Percentiles rank a stretch among this genome's conserved stretches.
Conservation (phyloP, 1,140 invertebrate genomes). For the Apis laboriosa region DNA sequence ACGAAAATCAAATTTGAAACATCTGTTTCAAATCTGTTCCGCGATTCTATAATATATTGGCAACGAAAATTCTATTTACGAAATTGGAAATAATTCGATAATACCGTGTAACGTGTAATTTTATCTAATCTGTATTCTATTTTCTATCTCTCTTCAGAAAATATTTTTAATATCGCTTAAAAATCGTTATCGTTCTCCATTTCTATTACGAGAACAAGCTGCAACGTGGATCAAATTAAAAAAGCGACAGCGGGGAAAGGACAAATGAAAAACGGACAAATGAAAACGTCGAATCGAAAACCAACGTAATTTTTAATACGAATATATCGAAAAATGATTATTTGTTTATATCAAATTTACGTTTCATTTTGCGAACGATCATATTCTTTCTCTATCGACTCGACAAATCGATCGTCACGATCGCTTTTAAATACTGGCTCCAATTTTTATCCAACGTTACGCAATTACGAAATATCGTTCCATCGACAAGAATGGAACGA, state of each 20-base stretch:
- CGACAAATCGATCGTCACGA: no score
- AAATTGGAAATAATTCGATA: no score
- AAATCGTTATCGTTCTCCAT: background rate
- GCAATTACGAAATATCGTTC: no score
- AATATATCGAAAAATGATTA: background rate
- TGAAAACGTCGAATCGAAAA: background rate
- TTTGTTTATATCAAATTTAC: background rate
- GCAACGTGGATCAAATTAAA: background rate
- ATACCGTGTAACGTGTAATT: no score
- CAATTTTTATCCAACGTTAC: background rate
- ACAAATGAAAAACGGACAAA: background rate
- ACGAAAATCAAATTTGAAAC: background rate
- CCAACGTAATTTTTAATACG: constrained; percentile 4
- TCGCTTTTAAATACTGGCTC: no score
- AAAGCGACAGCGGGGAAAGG: background rate
- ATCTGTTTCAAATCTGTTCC: no score
- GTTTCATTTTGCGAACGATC: background rate
- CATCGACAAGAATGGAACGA: background rate
- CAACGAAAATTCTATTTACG: no score
- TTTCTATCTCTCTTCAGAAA: no score
- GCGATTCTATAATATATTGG: no score
- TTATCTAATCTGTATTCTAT: no score
- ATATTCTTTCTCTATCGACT: background rate
- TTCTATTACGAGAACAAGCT: background rate
- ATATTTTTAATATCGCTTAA: no score